phyloP scores from a whole-genome alignment of 2,797 vertebrate species.

The Siniperca undulata region DNA sequence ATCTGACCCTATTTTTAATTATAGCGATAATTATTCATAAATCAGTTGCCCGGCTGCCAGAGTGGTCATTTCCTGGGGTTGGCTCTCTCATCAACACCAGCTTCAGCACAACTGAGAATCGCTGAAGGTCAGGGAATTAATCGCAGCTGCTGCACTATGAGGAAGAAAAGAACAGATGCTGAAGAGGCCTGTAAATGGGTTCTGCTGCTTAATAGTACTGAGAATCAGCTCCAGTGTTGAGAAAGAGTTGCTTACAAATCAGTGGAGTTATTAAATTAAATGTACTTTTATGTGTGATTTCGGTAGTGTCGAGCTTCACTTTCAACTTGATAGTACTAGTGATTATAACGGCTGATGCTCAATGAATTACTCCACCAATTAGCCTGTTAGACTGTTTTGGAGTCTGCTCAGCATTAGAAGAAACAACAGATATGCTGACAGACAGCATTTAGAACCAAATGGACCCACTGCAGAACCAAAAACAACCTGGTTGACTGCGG shows the following conservation, averaged over 20 bases:
- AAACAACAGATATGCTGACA: neutral
- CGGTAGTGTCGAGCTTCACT: neutral
- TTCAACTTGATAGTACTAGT: neutral
- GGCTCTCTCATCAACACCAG: conserved; percentile 8
- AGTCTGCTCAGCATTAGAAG: neutral
- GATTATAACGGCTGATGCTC: conserved; percentile 37
- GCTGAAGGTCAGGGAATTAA: conserved; percentile 66
- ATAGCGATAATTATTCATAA: conserved; percentile 54
- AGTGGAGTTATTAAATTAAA: conserved; percentile 20
- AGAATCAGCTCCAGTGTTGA: neutral
- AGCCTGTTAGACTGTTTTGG: neutral
- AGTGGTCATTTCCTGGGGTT: conserved; percentile 44
- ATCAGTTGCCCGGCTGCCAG: conserved; percentile 39
- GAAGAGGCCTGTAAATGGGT: conserved; percentile 1
- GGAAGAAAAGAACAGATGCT: conserved; percentile 26
- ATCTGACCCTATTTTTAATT: conserved; percentile 41
- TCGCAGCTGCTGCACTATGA: conserved; percentile 37
- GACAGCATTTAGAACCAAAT: neutral
- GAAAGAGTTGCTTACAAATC: conserved; percentile 5
- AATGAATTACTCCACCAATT: conserved; percentile 10
- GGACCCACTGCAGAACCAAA: neutral
- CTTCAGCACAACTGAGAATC: neutral
- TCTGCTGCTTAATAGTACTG: neutral
- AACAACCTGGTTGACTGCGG: neutral
- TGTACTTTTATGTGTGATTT: neutral